Percentiles rank a stretch among this genome's conserved stretches.
Evolutionary conservation across 2,797 vertebrate species (phyloP).

Genomic region (Hylomyscus alleni): DNA sequence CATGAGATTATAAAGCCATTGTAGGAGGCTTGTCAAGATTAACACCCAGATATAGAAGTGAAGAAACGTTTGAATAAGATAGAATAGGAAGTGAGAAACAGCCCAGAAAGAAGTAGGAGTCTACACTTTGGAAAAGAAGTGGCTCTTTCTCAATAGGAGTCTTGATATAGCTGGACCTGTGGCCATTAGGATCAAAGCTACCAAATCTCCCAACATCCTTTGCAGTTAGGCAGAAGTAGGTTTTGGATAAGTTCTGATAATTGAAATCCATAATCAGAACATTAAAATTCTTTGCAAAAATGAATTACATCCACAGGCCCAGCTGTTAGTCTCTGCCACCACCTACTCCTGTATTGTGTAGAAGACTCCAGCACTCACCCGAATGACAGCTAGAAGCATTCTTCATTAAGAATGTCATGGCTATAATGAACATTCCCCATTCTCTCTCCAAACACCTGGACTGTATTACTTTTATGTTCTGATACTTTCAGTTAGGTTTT

Average conservation of each 20-base stretch:
- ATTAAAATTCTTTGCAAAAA: not conserved
- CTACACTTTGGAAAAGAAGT: not conserved
- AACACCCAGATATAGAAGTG: not conserved
- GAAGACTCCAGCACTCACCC: not conserved
- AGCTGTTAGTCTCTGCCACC: too few relatives aligned
- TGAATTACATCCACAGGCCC: not conserved
- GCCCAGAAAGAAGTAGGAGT: too few relatives aligned
- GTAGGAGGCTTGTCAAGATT: not conserved
- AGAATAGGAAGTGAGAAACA: not conserved
- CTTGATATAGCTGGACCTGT: not conserved
- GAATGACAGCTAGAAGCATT: not conserved
- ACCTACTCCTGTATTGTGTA: fast-evolving
- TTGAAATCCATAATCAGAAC: not conserved
- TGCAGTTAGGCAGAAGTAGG: not conserved
- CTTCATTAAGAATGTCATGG: too few relatives aligned
- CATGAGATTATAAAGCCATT: not conserved
- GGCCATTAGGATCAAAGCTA: not conserved
- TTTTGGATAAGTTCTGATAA: not conserved
- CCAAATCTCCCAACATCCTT: not conserved
- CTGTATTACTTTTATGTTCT: not conserved
- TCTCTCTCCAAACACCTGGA: not conserved
- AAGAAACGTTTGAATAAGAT: not conserved
- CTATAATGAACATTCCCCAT: not conserved
- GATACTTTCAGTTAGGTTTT: not conserved
- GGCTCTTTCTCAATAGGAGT: not conserved